A percentile compares a stretch with the other conserved stretches of the same genome.
These are phyloP conservation scores for Exocentrus adspersus DNA, from an alignment of 2,888 invertebrate species.

Conservation along the genomic window DNA sequence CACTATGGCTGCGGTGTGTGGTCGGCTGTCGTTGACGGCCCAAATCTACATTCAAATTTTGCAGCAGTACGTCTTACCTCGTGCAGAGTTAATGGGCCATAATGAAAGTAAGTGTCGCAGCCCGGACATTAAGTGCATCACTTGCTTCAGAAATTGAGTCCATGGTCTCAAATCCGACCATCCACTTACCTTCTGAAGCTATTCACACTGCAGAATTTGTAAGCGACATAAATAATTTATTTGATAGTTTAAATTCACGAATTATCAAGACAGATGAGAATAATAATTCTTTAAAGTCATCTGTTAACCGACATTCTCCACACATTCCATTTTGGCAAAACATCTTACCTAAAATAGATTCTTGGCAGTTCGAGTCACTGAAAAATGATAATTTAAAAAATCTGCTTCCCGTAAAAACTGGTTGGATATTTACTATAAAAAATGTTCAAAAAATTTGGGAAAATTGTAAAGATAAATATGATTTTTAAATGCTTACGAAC, in stretches of 20 bases:
- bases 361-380: neutral
- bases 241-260: neutral
- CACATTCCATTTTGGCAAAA: neutral
- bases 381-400: neutral
- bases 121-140: neutral
- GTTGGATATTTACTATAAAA: slow-evolving; percentile 3
- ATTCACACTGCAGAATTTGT: slow-evolving; percentile 1
- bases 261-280: neutral
- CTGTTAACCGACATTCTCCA: neutral
- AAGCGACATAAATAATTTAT: neutral
- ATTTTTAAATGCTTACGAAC: neutral
- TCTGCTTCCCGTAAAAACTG: neutral
- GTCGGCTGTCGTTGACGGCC: too few species aligned
- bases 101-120: neutral
- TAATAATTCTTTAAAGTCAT: slow-evolving; percentile 7
- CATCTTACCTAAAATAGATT: neutral
- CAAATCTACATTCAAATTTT: too few species aligned
- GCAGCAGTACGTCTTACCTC: too few species aligned
- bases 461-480: neutral
- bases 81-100: neutral
- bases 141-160: slow-evolving; percentile 3
- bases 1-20: too few species aligned
- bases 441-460: neutral
- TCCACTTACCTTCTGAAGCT: neutral
- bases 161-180: neutral